phyloP scores from a whole-genome alignment of 2,797 vertebrate species.

The Fundulus diaphanus region DNA sequence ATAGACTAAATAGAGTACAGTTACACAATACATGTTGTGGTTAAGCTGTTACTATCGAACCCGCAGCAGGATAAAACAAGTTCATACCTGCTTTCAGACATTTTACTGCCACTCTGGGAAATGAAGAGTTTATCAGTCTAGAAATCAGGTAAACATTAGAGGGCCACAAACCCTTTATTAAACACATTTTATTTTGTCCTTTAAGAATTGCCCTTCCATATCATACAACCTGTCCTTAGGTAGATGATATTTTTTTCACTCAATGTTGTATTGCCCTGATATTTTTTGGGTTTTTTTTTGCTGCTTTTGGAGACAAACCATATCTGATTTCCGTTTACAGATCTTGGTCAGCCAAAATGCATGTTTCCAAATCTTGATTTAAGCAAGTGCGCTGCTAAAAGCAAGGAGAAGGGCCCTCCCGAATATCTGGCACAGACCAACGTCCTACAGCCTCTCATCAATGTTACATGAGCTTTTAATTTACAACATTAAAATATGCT shows the following conservation, averaged over 20 bases:
- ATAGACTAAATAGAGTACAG: slow-evolving; percentile 31
- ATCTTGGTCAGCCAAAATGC: slow-evolving; percentile 54
- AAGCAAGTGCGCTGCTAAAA: slow-evolving; percentile 53
- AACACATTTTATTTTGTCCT: slow-evolving; percentile 19
- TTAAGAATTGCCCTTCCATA: not conserved
- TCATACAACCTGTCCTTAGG: slow-evolving; percentile 7
- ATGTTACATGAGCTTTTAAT: slow-evolving; percentile 78
- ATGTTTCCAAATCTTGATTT: slow-evolving; percentile 62
- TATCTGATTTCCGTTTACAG: slow-evolving; percentile 61
- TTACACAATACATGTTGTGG: slow-evolving; percentile 36
- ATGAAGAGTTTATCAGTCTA: slow-evolving; percentile 44
- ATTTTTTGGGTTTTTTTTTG: slow-evolving; percentile 19
- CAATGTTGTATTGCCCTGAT: slow-evolving; percentile 7
- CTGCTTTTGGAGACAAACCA: slow-evolving; percentile 36
- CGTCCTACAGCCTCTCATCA: slow-evolving; percentile 56
- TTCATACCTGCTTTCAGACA: slow-evolving; percentile 40
- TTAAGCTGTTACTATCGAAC: slow-evolving; percentile 46
- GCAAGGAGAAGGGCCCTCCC: slow-evolving; percentile 65
- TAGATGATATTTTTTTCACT: slow-evolving; percentile 22
- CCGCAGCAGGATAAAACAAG: slow-evolving; percentile 57
- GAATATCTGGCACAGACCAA: slow-evolving; percentile 62
- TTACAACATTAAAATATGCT: slow-evolving; percentile 76
- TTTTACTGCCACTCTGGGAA: slow-evolving; percentile 33
- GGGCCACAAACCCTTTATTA: slow-evolving; percentile 21
- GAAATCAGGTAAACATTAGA: slow-evolving; percentile 16